phyloP scores from a whole-genome alignment of 2,797 vertebrate genomes.

The Psittacula echo region DNA sequence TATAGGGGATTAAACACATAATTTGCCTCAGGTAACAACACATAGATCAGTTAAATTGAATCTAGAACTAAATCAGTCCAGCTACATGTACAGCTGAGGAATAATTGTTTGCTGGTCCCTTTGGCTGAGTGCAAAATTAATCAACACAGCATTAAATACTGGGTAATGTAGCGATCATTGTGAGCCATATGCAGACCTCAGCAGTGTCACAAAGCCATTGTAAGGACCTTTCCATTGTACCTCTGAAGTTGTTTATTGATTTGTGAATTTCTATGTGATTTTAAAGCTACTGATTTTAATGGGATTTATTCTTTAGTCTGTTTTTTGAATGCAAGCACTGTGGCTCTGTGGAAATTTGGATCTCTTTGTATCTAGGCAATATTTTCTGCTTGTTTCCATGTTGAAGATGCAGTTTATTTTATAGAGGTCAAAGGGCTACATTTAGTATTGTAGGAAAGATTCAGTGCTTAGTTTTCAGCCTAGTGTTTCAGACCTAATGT shows the following conservation, averaged over 20 bases:
- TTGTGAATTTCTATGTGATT: background rate
- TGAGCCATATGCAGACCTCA: background rate
- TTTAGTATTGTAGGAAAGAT: background rate
- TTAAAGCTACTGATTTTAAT: background rate
- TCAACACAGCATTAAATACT: background rate
- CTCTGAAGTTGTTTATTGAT: background rate
- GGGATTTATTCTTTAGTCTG: background rate
- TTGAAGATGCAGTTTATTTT: background rate
- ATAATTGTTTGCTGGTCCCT: conserved; percentile 2
- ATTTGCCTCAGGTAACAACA: background rate
- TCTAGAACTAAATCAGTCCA: background rate
- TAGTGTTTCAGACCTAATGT: background rate
- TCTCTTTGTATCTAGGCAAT: background rate
- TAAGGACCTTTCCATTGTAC: background rate
- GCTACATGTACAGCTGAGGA: background rate
- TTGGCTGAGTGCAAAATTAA: background rate
- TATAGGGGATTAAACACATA: background rate
- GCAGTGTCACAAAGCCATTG: background rate
- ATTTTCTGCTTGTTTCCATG: background rate
- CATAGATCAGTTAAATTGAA: background rate
- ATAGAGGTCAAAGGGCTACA: background rate
- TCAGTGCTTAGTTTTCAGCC: background rate
- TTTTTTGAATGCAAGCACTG: background rate
- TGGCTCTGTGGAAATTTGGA: background rate
- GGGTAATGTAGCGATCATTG: background rate